Conservation (phyloP, 2,888 invertebrate species). For the Papilio elwesi region DNA sequence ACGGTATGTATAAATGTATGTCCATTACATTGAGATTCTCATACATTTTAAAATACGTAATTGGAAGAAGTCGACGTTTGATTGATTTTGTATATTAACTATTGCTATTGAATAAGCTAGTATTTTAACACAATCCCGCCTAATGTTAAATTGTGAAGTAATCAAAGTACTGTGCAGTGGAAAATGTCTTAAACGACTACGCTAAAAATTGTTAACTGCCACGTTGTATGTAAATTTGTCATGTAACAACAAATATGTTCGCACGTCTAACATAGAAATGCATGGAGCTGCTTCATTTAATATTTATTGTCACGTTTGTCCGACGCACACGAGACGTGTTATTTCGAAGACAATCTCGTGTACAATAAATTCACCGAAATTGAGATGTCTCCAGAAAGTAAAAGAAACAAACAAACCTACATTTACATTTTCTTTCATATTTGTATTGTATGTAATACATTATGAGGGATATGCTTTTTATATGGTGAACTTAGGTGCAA, state of each 20-base stretch:
- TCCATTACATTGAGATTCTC: too few relatives aligned
- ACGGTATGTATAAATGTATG: too few relatives aligned
- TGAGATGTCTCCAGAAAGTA: conserved; percentile 14
- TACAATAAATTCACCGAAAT: conserved; percentile 15
- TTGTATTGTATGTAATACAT: not conserved
- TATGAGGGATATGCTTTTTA: too few relatives aligned
- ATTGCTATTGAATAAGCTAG: too few relatives aligned
- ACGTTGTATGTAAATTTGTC: not conserved
- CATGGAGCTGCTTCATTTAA: conserved; percentile 10
- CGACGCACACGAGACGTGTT: conserved; percentile 8
- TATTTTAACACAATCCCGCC: too few relatives aligned
- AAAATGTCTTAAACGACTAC: too few relatives aligned
- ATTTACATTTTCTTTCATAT: not conserved
- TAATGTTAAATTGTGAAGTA: too few relatives aligned
- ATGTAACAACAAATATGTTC: not conserved
- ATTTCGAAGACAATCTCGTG: conserved; percentile 13
- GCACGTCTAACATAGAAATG: conserved; percentile 5
- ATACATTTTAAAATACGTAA: too few relatives aligned
- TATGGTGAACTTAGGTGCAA: too few relatives aligned
- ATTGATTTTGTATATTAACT: too few relatives aligned
- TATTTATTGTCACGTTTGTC: conserved; percentile 16
- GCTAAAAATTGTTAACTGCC: not conserved
- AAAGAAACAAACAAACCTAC: not conserved
- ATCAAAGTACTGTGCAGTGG: too few relatives aligned
- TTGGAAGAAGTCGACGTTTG: too few relatives aligned